These are phyloP conservation scores for Drosophila pachea DNA, from an alignment of 1,140 invertebrate species.

Conservation along the genomic window DNA sequence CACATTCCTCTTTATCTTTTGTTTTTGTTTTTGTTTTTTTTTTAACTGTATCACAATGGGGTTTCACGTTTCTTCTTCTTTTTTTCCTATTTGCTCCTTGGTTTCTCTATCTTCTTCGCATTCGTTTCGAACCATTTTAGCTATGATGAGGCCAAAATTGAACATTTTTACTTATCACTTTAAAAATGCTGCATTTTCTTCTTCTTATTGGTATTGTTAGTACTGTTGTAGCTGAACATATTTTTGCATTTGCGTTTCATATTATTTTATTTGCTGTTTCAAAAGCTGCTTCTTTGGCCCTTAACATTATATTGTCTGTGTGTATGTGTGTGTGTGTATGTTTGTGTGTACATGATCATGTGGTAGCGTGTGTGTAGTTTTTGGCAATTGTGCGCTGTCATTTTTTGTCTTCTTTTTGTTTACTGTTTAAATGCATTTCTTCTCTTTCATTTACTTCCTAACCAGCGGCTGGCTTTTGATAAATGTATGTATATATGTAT, in stretches of 20 bases:
- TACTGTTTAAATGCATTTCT: conserved; percentile 41
- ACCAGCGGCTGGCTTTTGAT: conserved; percentile 45
- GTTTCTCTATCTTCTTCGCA: conserved; percentile 5
- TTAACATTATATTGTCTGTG: conserved; percentile 53
- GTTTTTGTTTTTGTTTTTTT: conserved; percentile 29
- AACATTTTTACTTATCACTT: conserved; percentile 49
- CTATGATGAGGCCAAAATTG: conserved; percentile 34
- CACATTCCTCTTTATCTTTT: conserved; percentile 23
- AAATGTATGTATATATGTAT: conserved; percentile 31
- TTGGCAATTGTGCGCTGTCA: conserved; percentile 58
- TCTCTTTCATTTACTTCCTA: conserved; percentile 27
- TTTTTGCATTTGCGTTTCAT: conserved; percentile 28
- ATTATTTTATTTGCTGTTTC: conserved; percentile 21
- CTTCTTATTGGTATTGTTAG: conserved; percentile 13
- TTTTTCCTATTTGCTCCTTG: conserved; percentile 6
- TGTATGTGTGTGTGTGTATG: conserved; percentile 26
- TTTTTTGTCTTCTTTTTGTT: neutral
- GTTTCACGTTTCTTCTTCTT: conserved; percentile 26
- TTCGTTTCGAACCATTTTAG: conserved; percentile 30
- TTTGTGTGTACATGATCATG: conserved; percentile 15
- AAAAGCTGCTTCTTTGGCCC: conserved; percentile 49
- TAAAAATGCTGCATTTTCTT: conserved; percentile 44
- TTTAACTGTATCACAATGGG: conserved; percentile 48
- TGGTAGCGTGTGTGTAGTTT: conserved; percentile 31
- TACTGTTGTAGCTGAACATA: conserved; percentile 2